Evolutionary conservation across 64 coral and sea anemone species (phyloP).

Genomic region (Actinia equina): DNA sequence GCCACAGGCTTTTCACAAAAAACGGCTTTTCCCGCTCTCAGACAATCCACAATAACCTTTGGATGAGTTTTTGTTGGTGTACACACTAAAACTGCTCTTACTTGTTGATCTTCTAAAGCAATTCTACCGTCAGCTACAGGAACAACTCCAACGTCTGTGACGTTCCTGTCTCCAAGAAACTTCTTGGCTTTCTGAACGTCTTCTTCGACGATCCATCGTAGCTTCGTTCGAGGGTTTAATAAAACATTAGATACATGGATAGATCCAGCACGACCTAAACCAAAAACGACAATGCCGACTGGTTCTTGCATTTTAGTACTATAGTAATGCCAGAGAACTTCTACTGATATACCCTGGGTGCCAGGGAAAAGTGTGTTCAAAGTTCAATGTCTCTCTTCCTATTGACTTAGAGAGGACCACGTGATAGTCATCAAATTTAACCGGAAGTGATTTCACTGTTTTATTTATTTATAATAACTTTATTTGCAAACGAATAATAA

Average conservation of each 20-base stretch:
- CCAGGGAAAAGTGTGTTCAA: too few species aligned
- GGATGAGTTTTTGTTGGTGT: slow-evolving; percentile 82
- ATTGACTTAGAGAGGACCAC: too few species aligned
- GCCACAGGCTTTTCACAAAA: slow-evolving; percentile 96
- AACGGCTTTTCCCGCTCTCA: slow-evolving; percentile 83
- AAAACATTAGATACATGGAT: slow-evolving; percentile 68
- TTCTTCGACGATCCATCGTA: slow-evolving; percentile 83
- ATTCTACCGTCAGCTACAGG: neutral
- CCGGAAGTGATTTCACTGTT: too few species aligned
- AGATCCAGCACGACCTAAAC: slow-evolving; percentile 67
- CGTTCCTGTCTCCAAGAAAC: slow-evolving; percentile 40
- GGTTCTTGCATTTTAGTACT: too few species aligned
- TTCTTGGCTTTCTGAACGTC: slow-evolving; percentile 58
- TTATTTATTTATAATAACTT: too few species aligned
- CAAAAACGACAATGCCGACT: slow-evolving; percentile 56
- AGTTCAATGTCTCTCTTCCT: too few species aligned
- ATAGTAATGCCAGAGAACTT: too few species aligned
- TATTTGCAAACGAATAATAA: too few species aligned
- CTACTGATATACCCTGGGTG: too few species aligned
- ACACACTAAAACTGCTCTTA: slow-evolving; percentile 60
- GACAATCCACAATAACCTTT: slow-evolving; percentile 46
- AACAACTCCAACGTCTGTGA: slow-evolving; percentile 39
- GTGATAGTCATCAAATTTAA: too few species aligned
- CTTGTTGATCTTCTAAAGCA: slow-evolving; percentile 45
- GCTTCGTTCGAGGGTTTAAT: slow-evolving; percentile 36